These are phyloP conservation scores for Podarcis raffonei DNA, from an alignment of 2,113 vertebrate genomes.

Conservation along the genomic window DNA sequence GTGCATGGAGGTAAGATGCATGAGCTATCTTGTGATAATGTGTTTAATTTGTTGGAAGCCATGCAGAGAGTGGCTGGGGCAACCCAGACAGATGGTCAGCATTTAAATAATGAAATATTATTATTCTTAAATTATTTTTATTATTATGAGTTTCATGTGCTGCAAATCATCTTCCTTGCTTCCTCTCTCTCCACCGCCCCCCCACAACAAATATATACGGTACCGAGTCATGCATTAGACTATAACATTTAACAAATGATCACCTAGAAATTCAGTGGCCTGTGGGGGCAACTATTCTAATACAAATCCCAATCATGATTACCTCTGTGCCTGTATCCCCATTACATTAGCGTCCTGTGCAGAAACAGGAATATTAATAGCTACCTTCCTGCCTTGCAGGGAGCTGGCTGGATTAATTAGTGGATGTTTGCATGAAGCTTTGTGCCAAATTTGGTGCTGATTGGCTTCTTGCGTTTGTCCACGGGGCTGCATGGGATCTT, in stretches of 20 bases:
- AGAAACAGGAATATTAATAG: conserved; percentile 18
- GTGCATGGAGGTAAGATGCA: no score
- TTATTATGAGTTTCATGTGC: no score
- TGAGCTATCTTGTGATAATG: no score
- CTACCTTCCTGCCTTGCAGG: not conserved
- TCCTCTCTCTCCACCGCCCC: no score
- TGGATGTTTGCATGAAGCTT: not conserved
- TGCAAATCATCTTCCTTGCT: not conserved
- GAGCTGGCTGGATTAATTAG: conserved; percentile 16
- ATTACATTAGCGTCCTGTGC: not conserved
- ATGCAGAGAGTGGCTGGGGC: no score
- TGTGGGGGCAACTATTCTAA: not conserved
- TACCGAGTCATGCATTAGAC: not conserved
- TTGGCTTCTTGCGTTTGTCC: not conserved
- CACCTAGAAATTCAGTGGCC: not conserved
- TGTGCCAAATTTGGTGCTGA: conserved; percentile 1
- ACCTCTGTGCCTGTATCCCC: not conserved
- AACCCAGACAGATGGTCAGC: no score
- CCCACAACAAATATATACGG: not conserved
- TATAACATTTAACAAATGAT: not conserved
- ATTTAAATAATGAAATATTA: no score
- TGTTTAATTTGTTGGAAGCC: no score
- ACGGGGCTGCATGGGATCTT: not conserved
- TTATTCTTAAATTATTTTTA: no score
- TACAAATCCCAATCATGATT: conserved; percentile 9